phyloP scores from a whole-genome alignment of 1,140 invertebrate genomes.

The Bombyx mandarina region DNA sequence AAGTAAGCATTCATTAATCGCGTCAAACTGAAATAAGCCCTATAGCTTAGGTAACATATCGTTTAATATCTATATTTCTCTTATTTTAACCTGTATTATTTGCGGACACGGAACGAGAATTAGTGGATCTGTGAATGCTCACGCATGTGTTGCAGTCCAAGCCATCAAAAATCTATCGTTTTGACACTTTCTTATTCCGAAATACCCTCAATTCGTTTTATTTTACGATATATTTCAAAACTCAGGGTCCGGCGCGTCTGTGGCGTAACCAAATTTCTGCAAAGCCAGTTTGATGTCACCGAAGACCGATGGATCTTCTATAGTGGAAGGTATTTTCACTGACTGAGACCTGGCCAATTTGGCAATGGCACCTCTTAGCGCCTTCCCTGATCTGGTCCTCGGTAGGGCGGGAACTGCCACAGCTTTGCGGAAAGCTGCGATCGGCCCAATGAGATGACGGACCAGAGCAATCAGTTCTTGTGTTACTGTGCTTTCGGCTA shows the following conservation, averaged over 20 bases:
- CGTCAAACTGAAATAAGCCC: too few species aligned
- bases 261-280: constrained; percentile 82
- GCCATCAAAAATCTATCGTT: too few species aligned
- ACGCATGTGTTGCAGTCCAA: too few species aligned
- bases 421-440: constrained; percentile 87
- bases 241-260: constrained; percentile 78
- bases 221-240: constrained; percentile 2
- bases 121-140: too few species aligned
- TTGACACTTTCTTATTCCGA: too few species aligned
- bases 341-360: constrained; percentile 84
- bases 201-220: too few species aligned
- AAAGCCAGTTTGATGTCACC: constrained; percentile 80
- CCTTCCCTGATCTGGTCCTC: constrained; percentile 85
- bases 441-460: constrained; percentile 87
- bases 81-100: too few species aligned
- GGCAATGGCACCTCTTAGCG: constrained; percentile 87
- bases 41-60: too few species aligned
- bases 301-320: constrained; percentile 90
- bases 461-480: constrained; percentile 81
- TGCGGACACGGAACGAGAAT: too few species aligned
- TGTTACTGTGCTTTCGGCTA: constrained; percentile 48
- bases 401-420: constrained; percentile 85
- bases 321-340: constrained; percentile 86
- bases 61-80: too few species aligned
- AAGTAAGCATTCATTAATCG: too few species aligned